Base-by-base conservation (phyloP, 2,888 invertebrate genomes). In the Pasiphila rectangulata region DNA sequence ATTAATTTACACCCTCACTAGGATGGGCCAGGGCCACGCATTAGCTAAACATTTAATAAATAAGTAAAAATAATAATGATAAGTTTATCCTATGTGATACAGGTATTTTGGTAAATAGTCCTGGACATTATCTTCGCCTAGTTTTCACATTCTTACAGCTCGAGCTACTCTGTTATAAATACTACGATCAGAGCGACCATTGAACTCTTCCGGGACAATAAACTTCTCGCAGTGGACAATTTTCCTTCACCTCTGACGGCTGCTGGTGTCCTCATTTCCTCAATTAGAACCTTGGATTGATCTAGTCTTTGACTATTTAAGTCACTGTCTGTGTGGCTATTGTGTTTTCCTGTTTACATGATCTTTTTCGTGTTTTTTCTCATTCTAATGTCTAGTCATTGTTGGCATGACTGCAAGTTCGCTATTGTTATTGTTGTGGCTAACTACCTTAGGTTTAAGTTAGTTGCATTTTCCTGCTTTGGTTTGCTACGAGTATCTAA, bases 161-260 rank as follows among this genome's bases (percentile, higher is more conserved):
- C 6, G 7, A 27, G 13, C n/a, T 29, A 7, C 15, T 16, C 3
- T 29, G 13, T 16, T n/a, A 15, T n/a, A n/a, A 29, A n/a, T 29
- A 29, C 29, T 40, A 51, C 48, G 58, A 53, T 47, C 47, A 36
- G 19, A 9, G 12, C 25, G 42, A 41, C 49, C 51, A 40, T 53
- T 54, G 56, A 54, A 49, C 59, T 47, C 44, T 53, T 51, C 54
- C 54, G 54, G 58, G 19, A 51, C 53, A 50, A 51, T 58, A 54
- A 56, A 53, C 54, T 51, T 51, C 48, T 46, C 37, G 39, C 43
- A 10, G 46, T 51, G 47, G 52, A 48, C 49, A 43, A 53, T 54
- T 51, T 54, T 46, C 54, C 49, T 51, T 36, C 44, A 54, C 52
- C 48, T 54, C 50, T 56, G 51, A 54, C 40, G 30, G n/a, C 19